Base-by-base conservation (phyloP, 2,888 invertebrate genomes). In the Pharmacophagus antenor region DNA sequence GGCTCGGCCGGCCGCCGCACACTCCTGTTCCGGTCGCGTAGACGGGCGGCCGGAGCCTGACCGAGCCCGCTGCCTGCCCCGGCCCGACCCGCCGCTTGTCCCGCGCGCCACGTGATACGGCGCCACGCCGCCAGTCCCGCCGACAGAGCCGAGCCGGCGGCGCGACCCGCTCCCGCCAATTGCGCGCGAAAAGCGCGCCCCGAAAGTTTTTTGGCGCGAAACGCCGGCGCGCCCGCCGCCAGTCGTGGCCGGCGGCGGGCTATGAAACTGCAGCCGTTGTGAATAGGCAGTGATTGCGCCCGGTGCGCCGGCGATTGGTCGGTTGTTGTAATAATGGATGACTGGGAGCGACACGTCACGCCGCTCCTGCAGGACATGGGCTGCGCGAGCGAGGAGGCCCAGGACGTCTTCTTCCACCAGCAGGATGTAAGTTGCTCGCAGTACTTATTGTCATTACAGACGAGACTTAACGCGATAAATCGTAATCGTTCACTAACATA, bases 331-430 rank as follows among this genome's bases (percentile, higher is more conserved):
- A 84, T 78, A 77, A 90, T 91, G 91, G 92, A 92, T 84, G 92
- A 92, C 79, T 92, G 92, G 92, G 92, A 92, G 81, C 88, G 92
- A 69, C 92, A 92, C 74, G 92, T 92, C 65, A 91, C 92, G 61
- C 92, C 92, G 50, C 88, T 92, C 63, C 84, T 92, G 65, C 92
- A 92, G 77, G 92, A 92, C 73, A 92, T 92, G 90, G 91, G 90
- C 71, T 91, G 91, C 75, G 78, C 89, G 65, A 87, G 82, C 70
- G 90, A 89, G 75, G 92, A 91, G 68, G 86, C 88, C 67, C 92
- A 92, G 72, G 91, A 91, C 68, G 92, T 92, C 81, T 92, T 91
- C 84, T 92, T 92, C 82, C 88, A 85, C 73, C 91, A 92, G 67
- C 92, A 92, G 82, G 92, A 92, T 76, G 92, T 92, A 85, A 92